A percentile compares a stretch with the other conserved stretches of the same genome.
Conservation (phyloP, 2,113 vertebrate genomes). For the Tyrannus savana region DNA sequence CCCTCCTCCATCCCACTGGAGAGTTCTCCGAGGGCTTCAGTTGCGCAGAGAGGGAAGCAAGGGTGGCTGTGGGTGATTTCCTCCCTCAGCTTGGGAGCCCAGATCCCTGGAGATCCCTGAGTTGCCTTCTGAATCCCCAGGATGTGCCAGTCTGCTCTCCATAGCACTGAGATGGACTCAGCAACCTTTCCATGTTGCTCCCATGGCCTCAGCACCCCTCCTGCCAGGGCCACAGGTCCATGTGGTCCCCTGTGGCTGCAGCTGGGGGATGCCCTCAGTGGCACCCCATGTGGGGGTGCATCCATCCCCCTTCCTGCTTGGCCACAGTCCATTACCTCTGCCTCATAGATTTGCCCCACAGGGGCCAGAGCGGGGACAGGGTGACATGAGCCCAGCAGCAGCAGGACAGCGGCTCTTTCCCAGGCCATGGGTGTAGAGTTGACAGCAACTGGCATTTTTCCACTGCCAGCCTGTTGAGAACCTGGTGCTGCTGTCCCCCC, state of each 20-base stretch:
- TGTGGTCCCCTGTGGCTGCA: accelerated
- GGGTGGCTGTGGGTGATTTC: neutral
- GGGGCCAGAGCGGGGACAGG: neutral
- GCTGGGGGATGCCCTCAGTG: neutral
- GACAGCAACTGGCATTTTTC: neutral
- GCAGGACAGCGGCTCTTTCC: neutral
- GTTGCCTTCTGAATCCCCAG: neutral
- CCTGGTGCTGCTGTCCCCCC: neutral
- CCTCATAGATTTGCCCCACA: neutral
- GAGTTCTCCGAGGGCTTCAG: neutral
- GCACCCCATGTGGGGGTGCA: accelerated
- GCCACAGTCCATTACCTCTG: neutral
- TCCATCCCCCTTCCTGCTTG: neutral
- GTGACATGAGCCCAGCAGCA: neutral
- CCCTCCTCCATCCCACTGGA: neutral
- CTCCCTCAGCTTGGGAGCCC: neutral
- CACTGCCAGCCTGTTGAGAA: neutral
- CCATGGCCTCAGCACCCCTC: neutral
- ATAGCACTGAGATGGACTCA: neutral
- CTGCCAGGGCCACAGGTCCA: accelerated
- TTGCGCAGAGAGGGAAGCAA: neutral
- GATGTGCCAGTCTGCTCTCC: neutral
- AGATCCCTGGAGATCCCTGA: neutral
- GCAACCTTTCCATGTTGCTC: neutral
- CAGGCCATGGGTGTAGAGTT: neutral